phyloP scores from a whole-genome alignment of 2,797 vertebrate genomes.

The Sebastes umbrosus region DNA sequence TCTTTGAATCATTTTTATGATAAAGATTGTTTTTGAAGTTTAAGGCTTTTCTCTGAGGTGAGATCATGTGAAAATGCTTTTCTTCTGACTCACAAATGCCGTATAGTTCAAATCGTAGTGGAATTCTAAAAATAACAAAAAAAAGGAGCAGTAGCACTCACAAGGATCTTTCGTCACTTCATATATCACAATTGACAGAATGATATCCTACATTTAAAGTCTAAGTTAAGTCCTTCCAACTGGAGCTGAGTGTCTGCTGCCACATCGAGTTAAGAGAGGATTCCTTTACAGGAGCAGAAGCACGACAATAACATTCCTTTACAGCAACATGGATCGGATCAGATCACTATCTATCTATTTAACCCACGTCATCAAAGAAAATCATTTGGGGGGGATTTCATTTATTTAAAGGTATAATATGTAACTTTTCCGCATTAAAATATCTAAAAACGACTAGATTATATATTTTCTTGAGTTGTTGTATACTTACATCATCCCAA shows the following conservation, averaged over 20 bases:
- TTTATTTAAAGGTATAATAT: neutral
- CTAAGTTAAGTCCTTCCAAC: conserved; percentile 71
- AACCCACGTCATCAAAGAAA: neutral
- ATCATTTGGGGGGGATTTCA: neutral
- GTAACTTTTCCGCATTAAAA: neutral
- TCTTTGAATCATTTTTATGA: conserved; percentile 45
- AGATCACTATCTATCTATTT: neutral
- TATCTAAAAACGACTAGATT: neutral
- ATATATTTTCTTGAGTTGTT: neutral
- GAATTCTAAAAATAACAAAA: conserved; percentile 62
- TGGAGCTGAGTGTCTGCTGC: conserved; percentile 64
- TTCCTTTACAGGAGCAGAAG: conserved; percentile 54
- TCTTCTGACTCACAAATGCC: conserved; percentile 47
- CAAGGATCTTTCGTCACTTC: conserved; percentile 58
- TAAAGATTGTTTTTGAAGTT: conserved; percentile 36
- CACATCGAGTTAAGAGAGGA: conserved; percentile 67
- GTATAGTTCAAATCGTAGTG: conserved; percentile 47
- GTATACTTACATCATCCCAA: neutral
- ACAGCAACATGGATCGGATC: conserved; percentile 7
- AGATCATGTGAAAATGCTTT: conserved; percentile 47
- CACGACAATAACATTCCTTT: conserved; percentile 36
- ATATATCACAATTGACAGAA: conserved; percentile 76
- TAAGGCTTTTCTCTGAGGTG: conserved; percentile 35
- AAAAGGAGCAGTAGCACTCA: conserved; percentile 57
- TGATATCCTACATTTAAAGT: conserved; percentile 77